phyloP scores from a whole-genome alignment of 2,113 vertebrate genomes.

The Brachirus orientalis region DNA sequence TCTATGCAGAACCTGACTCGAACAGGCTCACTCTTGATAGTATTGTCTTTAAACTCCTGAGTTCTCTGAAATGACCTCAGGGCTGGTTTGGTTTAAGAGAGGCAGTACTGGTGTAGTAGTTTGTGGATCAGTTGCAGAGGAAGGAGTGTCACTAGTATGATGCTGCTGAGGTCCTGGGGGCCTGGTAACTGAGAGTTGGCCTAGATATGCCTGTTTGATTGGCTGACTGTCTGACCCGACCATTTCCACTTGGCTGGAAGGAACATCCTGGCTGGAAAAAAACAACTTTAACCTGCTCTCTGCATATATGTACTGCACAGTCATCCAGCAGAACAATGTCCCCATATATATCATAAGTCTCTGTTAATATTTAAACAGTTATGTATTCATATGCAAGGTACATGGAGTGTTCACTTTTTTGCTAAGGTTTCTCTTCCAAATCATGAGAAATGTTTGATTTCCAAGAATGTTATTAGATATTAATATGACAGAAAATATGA shows the following conservation, averaged over 20 bases:
- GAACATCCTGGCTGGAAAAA: constrained; percentile 40
- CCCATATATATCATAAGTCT: constrained; percentile 1
- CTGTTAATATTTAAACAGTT: background rate
- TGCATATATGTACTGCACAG: background rate
- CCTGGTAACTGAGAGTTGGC: constrained; percentile 60
- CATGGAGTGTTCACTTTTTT: background rate
- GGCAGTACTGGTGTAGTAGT: constrained; percentile 31
- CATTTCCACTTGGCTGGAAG: constrained; percentile 54
- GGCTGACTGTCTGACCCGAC: constrained; percentile 38
- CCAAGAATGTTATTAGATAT: constrained; percentile 36
- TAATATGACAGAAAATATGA: constrained; percentile 21
- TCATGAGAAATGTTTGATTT: constrained; percentile 8
- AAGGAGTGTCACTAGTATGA: constrained; percentile 40
- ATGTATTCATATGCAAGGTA: constrained; percentile 3
- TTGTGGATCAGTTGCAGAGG: constrained; percentile 35
- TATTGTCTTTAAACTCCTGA: constrained; percentile 40
- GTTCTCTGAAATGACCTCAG: constrained; percentile 39
- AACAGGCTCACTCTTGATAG: constrained; percentile 17
- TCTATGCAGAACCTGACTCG: constrained; percentile 1
- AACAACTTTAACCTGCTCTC: background rate
- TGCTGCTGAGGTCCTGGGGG: constrained; percentile 59
- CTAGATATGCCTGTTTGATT: constrained; percentile 68
- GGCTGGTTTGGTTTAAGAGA: constrained; percentile 41
- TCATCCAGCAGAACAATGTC: background rate
- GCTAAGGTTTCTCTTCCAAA: background rate